A percentile compares a stretch with the other conserved stretches of the same genome.
Conservation (phyloP, 2,888 invertebrate species). For the Lampropteryx suffumata region DNA sequence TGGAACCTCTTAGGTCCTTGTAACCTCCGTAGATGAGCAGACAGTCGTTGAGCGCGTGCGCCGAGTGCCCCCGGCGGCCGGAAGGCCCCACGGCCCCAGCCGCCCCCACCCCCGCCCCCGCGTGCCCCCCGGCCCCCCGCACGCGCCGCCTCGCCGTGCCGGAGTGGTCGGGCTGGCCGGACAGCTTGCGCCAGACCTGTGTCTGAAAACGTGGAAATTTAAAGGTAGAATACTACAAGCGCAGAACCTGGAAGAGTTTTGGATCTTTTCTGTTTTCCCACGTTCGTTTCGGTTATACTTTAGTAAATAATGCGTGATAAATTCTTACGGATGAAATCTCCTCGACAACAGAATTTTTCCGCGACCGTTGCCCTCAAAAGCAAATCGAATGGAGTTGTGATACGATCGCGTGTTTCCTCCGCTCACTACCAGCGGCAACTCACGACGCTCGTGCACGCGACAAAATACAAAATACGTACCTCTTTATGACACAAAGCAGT, state of each 20-base stretch:
- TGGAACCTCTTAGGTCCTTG: conserved; percentile 92
- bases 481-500: not conserved
- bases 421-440: no score
- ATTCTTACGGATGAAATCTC: no score
- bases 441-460: no score
- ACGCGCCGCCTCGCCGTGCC: conserved; percentile 61
- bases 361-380: not conserved
- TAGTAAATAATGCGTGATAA: no score
- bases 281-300: no score
- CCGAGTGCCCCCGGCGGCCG: conserved; percentile 92
- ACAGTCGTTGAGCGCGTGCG: conserved; percentile 88
- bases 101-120: conserved; percentile 47
- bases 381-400: not conserved
- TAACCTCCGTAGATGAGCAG: conserved; percentile 95
- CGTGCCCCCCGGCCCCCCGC: conserved; percentile 48
- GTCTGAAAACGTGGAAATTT: conserved; percentile 39
- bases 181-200: conserved; percentile 79
- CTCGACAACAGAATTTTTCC: not conserved
- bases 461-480: not conserved
- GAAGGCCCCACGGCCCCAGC: conserved; percentile 83
- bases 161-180: conserved; percentile 80
- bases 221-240: not conserved
- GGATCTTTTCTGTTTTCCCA: no score
- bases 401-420: conserved; percentile 5
- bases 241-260: no score